Conservation (phyloP, 2,888 invertebrate species). For the Tenthredo distinguenda region DNA sequence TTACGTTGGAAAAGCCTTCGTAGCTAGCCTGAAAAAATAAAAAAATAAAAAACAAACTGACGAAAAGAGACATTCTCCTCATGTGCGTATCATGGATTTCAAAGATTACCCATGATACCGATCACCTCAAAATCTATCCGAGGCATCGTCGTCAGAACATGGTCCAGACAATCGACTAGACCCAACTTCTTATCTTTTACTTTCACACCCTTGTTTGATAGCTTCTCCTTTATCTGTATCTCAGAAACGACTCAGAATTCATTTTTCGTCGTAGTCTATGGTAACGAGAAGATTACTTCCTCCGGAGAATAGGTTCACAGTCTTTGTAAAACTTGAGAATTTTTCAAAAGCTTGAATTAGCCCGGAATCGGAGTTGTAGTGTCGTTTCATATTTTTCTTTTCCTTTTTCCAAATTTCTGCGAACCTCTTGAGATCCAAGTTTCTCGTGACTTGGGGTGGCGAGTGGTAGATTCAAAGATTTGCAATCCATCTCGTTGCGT, state of each 20-base stretch:
- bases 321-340: not conserved
- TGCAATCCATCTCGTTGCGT: not conserved
- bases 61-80: not conserved
- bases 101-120: not conserved
- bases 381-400: not conserved
- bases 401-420: not conserved
- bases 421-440: not conserved
- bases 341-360: not conserved
- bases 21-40: constrained; percentile 55
- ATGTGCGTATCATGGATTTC: not conserved
- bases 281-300: not conserved
- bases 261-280: not conserved
- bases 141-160: not conserved
- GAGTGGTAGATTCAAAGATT: not conserved
- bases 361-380: not conserved
- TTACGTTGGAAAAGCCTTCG: constrained; percentile 72
- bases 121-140: not conserved
- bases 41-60: constrained; percentile 4
- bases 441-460: not conserved
- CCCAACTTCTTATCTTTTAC: not conserved
- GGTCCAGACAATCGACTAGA: not conserved
- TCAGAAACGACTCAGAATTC: not conserved
- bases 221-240: not conserved
- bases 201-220: not conserved
- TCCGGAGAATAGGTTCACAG: not conserved